phyloP scores from a whole-genome alignment of 2,797 vertebrate species.

The Diplodus sargus region DNA sequence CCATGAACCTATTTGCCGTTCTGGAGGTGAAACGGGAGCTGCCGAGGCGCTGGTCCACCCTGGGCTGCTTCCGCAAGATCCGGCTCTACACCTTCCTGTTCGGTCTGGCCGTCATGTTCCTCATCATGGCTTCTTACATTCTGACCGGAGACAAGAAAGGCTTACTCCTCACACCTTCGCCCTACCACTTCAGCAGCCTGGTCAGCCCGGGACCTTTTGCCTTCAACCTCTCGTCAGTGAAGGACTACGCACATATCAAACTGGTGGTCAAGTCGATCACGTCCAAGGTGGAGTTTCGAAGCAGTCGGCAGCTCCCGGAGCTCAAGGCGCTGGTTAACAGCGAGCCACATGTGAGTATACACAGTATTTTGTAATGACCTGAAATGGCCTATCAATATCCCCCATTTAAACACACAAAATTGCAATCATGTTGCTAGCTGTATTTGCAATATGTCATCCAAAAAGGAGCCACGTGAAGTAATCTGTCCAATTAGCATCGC shows the following conservation, averaged over 20 bases:
- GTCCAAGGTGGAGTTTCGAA: slow-evolving; percentile 87
- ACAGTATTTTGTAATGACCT: too few relatives aligned
- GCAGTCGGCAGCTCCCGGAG: slow-evolving; percentile 85
- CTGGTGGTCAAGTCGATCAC: slow-evolving; percentile 87
- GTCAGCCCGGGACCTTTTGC: slow-evolving; percentile 84
- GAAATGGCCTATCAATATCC: too few relatives aligned
- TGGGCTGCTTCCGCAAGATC: slow-evolving; percentile 83
- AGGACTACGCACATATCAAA: slow-evolving; percentile 88
- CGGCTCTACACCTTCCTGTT: slow-evolving; percentile 90
- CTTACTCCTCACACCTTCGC: slow-evolving; percentile 88
- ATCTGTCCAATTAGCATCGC: too few relatives aligned
- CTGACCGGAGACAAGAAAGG: slow-evolving; percentile 90
- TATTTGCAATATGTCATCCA: too few relatives aligned
- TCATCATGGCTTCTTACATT: slow-evolving; percentile 94
- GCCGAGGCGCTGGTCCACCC: slow-evolving; percentile 75
- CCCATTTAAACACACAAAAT: too few relatives aligned
- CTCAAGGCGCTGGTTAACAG: slow-evolving; percentile 86
- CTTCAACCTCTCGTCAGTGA: slow-evolving; percentile 87
- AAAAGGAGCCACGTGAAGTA: too few relatives aligned
- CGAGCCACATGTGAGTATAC: slow-evolving; percentile 90
- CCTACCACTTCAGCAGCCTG: slow-evolving; percentile 87
- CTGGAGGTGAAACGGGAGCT: slow-evolving; percentile 89
- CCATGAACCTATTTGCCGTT: slow-evolving; percentile 90
- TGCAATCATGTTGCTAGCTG: too few relatives aligned
- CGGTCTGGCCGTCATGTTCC: slow-evolving; percentile 88